phyloP scores from a whole-genome alignment of 2,113 vertebrate genomes.

The Rafetus swinhoei region DNA sequence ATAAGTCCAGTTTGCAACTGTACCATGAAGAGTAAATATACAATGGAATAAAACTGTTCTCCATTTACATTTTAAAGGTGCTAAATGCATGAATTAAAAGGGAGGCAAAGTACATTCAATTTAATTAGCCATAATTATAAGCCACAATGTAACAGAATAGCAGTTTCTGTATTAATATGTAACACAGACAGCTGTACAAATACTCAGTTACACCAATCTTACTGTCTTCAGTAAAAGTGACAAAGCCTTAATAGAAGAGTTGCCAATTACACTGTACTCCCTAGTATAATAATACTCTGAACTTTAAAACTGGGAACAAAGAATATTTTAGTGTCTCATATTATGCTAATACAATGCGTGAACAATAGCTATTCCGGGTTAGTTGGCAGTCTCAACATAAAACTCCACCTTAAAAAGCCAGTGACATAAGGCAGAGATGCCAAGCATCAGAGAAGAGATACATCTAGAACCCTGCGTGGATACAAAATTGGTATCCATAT shows the following conservation, averaged over 20 bases:
- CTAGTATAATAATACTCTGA: neutral
- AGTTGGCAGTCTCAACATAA: neutral
- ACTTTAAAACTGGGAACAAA: neutral
- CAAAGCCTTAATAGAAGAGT: neutral
- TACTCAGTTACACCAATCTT: neutral
- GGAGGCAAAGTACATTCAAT: neutral
- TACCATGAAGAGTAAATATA: neutral
- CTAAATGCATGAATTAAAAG: neutral
- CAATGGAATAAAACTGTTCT: neutral
- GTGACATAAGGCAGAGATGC: neutral
- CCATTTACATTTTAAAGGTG: neutral
- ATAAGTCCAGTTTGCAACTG: neutral
- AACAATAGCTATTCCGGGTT: neutral
- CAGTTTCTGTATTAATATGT: neutral
- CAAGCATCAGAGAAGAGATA: neutral
- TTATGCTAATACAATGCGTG: neutral
- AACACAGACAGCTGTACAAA: neutral
- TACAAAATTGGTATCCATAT: too few relatives aligned
- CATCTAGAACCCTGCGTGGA: neutral
- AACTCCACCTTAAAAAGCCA: neutral
- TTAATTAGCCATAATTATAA: neutral
- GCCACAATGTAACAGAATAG: neutral
- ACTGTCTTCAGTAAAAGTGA: neutral
- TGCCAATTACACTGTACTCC: fast-evolving
- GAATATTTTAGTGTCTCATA: fast-evolving